Evolutionary conservation across 2,113 vertebrate genomes (phyloP), one percentile per base, ranked within the genome.

Genomic region (Egretta garzetta): DNA sequence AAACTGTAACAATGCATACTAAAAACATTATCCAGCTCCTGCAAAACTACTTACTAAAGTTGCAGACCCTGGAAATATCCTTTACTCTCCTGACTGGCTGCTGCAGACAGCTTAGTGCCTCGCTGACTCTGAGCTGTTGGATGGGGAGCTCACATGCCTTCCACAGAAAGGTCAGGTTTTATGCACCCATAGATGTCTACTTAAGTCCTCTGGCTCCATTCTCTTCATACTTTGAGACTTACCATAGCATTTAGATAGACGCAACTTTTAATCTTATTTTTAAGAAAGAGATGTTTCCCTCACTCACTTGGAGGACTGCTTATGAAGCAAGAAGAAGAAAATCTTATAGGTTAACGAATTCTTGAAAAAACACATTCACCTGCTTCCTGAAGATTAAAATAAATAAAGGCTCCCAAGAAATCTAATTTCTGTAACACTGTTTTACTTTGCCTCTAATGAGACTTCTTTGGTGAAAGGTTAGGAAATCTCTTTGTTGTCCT

Each of bases 41-140:
- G 94, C 52, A 96, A 92, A 96, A 96, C 52, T 63, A 63, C 74
- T 97, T 90, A 92, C 35, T 67, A 3, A 71, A 45, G 26, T 7
- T 86, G 28, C 52, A 92, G 75, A 58, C 59, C 53, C 70, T 90
- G 92, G 80, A 80, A 91, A 71, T 64, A 73, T 86, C 26, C 47
- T 74, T 75, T 75, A 8, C 19, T 64, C 23, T 77, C 24, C 53
- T 76, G 70, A 66, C 13, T 79, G 60, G 28, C 80, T 92, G 73
- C n/a, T 81, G 45, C 53, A 80, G 62, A 82, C 22, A 70, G 33
- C 22, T 84, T 55, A 80, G 49, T 47, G 59, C 30, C 21, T 71
- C 0, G 0, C 35, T 0, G 1, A 30, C 60, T 83, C 82, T 59
- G n/a, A 68, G 35, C 30, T 88, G 26, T 15, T 90, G 60, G 39